phyloP scores from a whole-genome alignment of 2,888 invertebrate genomes.

The Panzeria rudis region DNA sequence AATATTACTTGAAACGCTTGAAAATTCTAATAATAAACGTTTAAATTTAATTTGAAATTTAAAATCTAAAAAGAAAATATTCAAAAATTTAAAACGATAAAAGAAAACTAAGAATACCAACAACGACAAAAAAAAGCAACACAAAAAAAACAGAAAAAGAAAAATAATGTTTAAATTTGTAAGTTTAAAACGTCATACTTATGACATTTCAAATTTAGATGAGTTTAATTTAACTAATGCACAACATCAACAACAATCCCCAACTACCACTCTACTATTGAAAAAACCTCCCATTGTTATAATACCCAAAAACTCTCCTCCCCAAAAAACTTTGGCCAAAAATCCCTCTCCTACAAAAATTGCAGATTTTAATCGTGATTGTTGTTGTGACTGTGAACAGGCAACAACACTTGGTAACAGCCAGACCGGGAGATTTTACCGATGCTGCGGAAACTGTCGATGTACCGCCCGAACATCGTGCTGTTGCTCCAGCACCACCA shows the following conservation, averaged over 20 bases:
- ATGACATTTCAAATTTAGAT: conserved; percentile 53
- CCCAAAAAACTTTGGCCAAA: conserved; percentile 61
- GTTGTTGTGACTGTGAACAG: conserved; percentile 20
- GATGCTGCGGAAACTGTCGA: conserved; percentile 77
- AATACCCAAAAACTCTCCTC: conserved; percentile 54
- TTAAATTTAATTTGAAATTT: conserved; percentile 1
- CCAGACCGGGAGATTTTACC: conserved; percentile 74
- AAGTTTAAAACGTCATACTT: conserved; percentile 75
- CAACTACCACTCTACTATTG: conserved; percentile 55
- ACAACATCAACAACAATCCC: conserved; percentile 52
- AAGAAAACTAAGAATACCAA: background rate
- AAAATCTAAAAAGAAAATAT: conserved; percentile 1
- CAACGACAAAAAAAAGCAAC: background rate
- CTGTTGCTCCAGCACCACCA: conserved; percentile 70
- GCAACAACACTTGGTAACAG: conserved; percentile 9
- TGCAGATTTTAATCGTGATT: conserved; percentile 78
- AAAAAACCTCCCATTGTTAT: conserved; percentile 55
- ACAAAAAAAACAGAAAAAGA: background rate
- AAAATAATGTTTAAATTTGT: conserved; percentile 81
- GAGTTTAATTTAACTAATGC: conserved; percentile 52
- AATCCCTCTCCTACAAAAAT: conserved; percentile 66
- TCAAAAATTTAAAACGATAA: background rate
- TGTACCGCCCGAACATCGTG: conserved; percentile 75
- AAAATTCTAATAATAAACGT: conserved; percentile 8
- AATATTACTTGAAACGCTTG: conserved; percentile 11